Percentiles rank a stretch among this genome's conserved stretches.
Evolutionary conservation across 2,113 vertebrate genomes (phyloP).

Genomic region (Daubentonia madagascariensis): DNA sequence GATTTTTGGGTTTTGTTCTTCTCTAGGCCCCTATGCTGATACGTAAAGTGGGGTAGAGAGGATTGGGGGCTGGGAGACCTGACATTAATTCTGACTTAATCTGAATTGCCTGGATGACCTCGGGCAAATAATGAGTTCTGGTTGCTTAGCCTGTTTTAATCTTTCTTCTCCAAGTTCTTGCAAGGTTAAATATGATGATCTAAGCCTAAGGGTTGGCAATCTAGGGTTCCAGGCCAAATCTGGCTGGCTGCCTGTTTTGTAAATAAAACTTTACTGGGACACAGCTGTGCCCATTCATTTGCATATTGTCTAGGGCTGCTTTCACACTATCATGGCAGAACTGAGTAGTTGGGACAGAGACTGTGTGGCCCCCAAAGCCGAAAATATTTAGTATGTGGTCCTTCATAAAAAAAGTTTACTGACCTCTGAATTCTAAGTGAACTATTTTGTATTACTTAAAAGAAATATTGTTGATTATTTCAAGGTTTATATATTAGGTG

Average conservation of each 20-base stretch:
- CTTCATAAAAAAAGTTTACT: background rate
- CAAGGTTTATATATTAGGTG: background rate
- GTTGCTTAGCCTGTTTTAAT: background rate
- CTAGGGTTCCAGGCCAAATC: background rate
- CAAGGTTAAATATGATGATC: background rate
- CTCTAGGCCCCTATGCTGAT: background rate
- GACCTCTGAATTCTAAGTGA: background rate
- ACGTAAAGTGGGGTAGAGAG: background rate
- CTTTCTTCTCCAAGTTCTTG: background rate
- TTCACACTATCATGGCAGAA: background rate
- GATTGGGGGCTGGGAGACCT: background rate
- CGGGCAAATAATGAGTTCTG: background rate
- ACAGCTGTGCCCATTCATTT: background rate
- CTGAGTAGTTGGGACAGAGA: background rate
- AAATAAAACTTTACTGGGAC: slow-evolving; percentile 35
- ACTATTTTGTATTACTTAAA: background rate
- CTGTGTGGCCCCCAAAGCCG: background rate
- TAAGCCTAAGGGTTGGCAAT: background rate
- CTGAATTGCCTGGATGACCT: background rate
- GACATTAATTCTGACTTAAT: background rate
- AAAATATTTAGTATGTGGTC: background rate
- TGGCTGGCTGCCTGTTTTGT: background rate
- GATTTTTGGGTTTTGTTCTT: background rate
- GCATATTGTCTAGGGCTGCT: background rate
- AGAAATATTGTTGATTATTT: background rate